Conservation (phyloP, 2,797 vertebrate species). For the Sarcoramphus papa region DNA sequence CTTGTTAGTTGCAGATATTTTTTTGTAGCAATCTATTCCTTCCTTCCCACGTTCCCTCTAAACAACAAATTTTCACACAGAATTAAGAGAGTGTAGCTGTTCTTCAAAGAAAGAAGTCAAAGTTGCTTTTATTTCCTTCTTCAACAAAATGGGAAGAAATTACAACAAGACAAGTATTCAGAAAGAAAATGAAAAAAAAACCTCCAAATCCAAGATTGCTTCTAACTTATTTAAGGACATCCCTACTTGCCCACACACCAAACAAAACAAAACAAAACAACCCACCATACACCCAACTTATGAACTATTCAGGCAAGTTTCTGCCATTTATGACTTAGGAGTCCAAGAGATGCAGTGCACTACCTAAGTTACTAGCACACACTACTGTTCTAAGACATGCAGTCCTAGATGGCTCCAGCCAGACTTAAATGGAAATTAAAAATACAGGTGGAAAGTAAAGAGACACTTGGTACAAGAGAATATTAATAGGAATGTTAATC, state of each 20-base stretch:
- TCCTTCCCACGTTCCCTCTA: background rate
- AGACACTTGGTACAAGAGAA: background rate
- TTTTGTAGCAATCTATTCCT: background rate
- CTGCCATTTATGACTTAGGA: background rate
- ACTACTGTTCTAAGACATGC: background rate
- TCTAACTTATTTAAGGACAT: background rate
- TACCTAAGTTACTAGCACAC: background rate
- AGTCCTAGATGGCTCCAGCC: background rate
- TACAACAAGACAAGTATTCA: background rate
- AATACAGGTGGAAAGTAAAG: background rate
- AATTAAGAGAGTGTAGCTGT: background rate
- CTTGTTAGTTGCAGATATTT: background rate
- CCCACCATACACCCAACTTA: rapidly evolving
- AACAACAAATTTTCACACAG: background rate
- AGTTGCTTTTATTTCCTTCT: background rate
- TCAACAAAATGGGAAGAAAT: background rate
- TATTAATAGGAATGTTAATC: background rate
- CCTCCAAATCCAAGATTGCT: background rate
- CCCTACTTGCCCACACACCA: background rate
- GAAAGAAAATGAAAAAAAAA: background rate
- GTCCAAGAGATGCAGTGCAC: background rate
- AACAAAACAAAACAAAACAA: background rate
- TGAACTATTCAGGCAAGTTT: background rate
- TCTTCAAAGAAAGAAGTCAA: background rate
- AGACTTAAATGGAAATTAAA: background rate